Evolutionary conservation across 1,140 invertebrate genomes (phyloP).

Genomic region (Octopus bimaculoides): DNA sequence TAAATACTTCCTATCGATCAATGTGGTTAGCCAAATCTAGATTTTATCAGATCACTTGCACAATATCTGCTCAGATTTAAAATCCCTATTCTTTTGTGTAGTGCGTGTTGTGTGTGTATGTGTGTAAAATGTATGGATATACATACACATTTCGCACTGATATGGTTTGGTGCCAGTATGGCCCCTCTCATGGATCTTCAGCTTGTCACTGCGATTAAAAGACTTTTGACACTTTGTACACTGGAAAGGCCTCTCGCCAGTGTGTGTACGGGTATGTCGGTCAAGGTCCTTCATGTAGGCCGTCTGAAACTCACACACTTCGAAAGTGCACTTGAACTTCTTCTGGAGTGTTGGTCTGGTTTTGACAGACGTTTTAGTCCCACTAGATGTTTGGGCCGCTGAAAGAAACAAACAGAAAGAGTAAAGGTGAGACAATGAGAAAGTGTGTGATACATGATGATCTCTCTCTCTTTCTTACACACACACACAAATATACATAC

Average conservation of each 20-base stretch:
- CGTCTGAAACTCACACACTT: constrained; percentile 74
- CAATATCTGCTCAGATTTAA: too few relatives aligned
- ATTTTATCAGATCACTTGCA: too few relatives aligned
- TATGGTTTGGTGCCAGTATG: constrained; percentile 89
- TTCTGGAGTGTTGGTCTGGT: constrained; percentile 17
- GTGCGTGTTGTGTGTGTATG: too few relatives aligned
- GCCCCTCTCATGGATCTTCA: constrained; percentile 44
- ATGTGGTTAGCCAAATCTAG: too few relatives aligned
- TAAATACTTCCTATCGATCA: too few relatives aligned
- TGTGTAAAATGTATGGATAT: not conserved
- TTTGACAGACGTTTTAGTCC: not conserved
- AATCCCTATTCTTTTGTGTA: too few relatives aligned
- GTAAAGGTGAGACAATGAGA: too few relatives aligned
- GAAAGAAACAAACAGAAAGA: too few relatives aligned
- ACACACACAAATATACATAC: too few relatives aligned
- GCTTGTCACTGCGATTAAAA: constrained; percentile 42
- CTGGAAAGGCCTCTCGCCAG: constrained; percentile 55
- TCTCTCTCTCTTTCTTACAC: too few relatives aligned
- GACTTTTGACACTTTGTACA: constrained; percentile 41
- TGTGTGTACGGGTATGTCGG: constrained; percentile 58
- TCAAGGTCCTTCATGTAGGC: constrained; percentile 38
- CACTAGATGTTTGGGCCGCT: not conserved
- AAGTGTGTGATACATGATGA: too few relatives aligned
- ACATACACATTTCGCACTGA: constrained; percentile 77
- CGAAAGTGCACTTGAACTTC: constrained; percentile 72